A percentile compares a stretch with the other conserved stretches of the same genome.
Conservation (phyloP, 1,140 invertebrate species). For the Cyclina sinensis region DNA sequence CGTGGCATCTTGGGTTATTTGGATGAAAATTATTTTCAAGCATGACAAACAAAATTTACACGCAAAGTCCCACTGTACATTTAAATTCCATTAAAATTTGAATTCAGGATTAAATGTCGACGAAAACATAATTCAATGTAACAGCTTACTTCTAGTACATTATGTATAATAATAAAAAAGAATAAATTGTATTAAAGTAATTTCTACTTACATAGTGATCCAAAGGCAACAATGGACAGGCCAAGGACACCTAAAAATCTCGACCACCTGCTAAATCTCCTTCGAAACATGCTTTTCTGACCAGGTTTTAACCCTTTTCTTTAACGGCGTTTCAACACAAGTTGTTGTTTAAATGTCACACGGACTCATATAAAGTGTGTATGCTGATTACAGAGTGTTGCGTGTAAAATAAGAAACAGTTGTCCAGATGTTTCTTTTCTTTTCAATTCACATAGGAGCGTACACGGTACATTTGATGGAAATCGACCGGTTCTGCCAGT, state of each 20-base stretch:
- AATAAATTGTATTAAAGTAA: too few relatives aligned
- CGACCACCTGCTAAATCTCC: neutral
- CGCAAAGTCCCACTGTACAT: too few relatives aligned
- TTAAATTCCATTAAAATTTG: too few relatives aligned
- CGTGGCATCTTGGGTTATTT: too few relatives aligned
- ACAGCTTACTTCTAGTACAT: too few relatives aligned
- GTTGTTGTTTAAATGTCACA: neutral
- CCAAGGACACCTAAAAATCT: constrained; percentile 6
- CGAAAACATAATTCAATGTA: too few relatives aligned
- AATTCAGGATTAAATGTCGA: too few relatives aligned
- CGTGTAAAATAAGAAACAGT: constrained; percentile 10
- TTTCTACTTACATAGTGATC: neutral
- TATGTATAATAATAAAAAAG: too few relatives aligned
- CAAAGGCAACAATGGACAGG: neutral
- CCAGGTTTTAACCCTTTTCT: neutral
- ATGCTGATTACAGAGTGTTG: neutral
- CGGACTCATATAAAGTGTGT: neutral
- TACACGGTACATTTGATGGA: neutral
- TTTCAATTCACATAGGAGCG: neutral
- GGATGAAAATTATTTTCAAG: too few relatives aligned
- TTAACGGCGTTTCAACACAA: neutral
- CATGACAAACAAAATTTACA: too few relatives aligned
- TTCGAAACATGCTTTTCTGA: neutral
- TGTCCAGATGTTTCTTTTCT: neutral
- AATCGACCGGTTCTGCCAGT: neutral